A percentile compares a stretch with the other conserved stretches of the same genome.
phyloP scores from a whole-genome alignment of 2,888 invertebrate species.

The Endotricha flammealis region DNA sequence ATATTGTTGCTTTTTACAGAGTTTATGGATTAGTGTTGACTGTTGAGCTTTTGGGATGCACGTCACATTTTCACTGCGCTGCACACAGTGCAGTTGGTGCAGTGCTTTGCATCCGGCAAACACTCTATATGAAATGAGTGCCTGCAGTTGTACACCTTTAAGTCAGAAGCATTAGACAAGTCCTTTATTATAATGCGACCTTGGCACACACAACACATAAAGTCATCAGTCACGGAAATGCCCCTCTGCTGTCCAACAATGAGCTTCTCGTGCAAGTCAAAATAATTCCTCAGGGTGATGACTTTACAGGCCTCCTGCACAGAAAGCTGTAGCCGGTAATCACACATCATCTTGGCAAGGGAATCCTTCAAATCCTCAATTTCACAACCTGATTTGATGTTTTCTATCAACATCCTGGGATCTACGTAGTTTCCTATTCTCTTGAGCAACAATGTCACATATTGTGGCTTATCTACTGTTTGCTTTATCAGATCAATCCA shows the following conservation, averaged over 20 bases:
- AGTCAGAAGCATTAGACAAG: conserved; percentile 81
- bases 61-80: conserved; percentile 67
- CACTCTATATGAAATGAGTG: conserved; percentile 94
- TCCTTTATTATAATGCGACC: conserved; percentile 87
- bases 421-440: conserved; percentile 88
- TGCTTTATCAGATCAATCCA: conserved; percentile 95
- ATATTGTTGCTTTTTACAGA: conserved; percentile 38
- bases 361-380: conserved; percentile 94
- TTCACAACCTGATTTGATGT: conserved; percentile 89
- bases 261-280: conserved; percentile 89
- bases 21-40: too few relatives aligned
- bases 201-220: conserved; percentile 88
- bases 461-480: conserved; percentile 90
- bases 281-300: conserved; percentile 94
- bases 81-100: conserved; percentile 56
- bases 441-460: conserved; percentile 77
- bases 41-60: conserved; percentile 37
- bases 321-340: conserved; percentile 95
- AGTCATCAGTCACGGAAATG: conserved; percentile 84
- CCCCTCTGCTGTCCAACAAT: conserved; percentile 88
- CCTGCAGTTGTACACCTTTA: conserved; percentile 91
- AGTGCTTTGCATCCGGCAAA: conserved; percentile 74
- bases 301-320: conserved; percentile 94
- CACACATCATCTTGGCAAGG: conserved; percentile 95
- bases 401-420: conserved; percentile 90